Base-by-base conservation (phyloP, 2,113 vertebrate species). In the Ammodytes dubius region DNA sequence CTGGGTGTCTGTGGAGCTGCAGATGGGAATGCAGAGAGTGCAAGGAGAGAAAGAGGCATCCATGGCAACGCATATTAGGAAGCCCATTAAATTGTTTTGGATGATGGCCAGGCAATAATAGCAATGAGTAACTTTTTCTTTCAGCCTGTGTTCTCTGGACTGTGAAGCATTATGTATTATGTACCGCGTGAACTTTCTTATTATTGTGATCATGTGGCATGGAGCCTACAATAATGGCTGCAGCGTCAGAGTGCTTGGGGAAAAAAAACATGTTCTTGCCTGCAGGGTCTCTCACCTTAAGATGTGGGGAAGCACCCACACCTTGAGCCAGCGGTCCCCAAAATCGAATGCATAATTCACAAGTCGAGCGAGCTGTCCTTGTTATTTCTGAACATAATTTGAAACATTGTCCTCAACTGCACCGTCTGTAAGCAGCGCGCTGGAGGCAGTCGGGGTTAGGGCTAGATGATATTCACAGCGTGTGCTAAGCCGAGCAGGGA, bases 151-250 rank as follows among this genome's bases (percentile, higher is more conserved):
- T 74, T 88, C 79, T 81, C 67, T 40, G 73, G 79, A 82, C 81
- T 86, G 76, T 82, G 79, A 85, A 88, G 86, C 80, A 82, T 88
- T 83, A 84, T 91, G 87, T 56, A 85, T 87, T 81, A 88, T 88
- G 76, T 80, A 77, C 85, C 83, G 67, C 74, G 72, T 74, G 76
- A 85, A 78, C 74, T 79, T 88, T 81, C 70, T 71, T 84, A 90
- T 91, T 90, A 89, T 82, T 87, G 88, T 83, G 81, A 88, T 89
- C 79, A 88, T 88, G 85, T 88, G 84, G 81, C 87, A 89, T 90
- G 86, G 87, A 90, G 87, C 84, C 83, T 77, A 46, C 85, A 88
- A 88, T 89, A 90, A 86, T 82, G 69, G 71, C 70, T 72, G 75
- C 74, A 69, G 71, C 74, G 83, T 81, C 56, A 49, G 35, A 76